Evolutionary conservation across 2,888 invertebrate species (phyloP).

Genomic region (Panopea generosa): DNA sequence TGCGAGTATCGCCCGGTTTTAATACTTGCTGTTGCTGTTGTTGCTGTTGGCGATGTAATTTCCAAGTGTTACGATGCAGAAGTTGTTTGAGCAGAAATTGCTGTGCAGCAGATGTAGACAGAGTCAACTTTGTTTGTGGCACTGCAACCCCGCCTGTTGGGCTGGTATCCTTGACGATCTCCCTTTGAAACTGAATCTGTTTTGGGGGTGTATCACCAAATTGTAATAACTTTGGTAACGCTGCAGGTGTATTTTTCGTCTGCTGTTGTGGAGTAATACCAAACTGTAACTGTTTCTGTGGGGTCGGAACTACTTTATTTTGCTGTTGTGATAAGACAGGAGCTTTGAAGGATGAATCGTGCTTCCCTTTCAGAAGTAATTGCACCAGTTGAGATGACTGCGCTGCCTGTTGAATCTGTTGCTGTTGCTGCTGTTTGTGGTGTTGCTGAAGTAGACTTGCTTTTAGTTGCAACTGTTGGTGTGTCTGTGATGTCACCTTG

Average conservation of each 20-base stretch:
- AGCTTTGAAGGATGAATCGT: too few relatives aligned
- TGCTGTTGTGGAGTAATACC: background rate
- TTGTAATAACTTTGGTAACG: too few relatives aligned
- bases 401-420: background rate
- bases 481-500: background rate
- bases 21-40: slow-evolving; percentile 8
- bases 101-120: background rate
- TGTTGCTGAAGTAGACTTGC: background rate
- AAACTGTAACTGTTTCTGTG: too few relatives aligned
- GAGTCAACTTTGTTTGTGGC: too few relatives aligned
- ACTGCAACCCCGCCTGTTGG: too few relatives aligned
- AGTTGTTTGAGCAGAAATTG: slow-evolving; percentile 11
- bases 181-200: too few relatives aligned
- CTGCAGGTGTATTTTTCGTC: too few relatives aligned
- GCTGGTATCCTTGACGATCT: too few relatives aligned
- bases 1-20: too few relatives aligned
- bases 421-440: slow-evolving; percentile 3
- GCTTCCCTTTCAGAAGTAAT: background rate
- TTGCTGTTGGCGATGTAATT: slow-evolving; percentile 14
- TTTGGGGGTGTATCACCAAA: too few relatives aligned
- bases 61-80: slow-evolving; percentile 3
- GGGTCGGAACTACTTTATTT: too few relatives aligned
- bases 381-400: background rate
- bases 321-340: too few relatives aligned
- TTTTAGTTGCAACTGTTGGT: background rate